Evolutionary conservation across 2,113 vertebrate species (phyloP).

Genomic region (Pipra filicauda): DNA sequence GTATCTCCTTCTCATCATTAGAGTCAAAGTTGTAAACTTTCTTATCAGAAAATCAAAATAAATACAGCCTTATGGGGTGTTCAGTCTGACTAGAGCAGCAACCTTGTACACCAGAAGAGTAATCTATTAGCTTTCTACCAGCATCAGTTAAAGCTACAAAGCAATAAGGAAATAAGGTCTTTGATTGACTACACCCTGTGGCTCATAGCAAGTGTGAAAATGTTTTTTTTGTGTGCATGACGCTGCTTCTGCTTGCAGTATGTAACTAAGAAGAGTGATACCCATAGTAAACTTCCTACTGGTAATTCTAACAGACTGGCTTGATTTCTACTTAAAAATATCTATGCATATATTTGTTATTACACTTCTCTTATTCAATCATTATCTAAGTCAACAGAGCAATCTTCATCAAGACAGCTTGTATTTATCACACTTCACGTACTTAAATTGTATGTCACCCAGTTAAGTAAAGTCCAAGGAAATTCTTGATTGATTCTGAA

Average conservation of each 20-base stretch:
- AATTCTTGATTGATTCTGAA: constrained; percentile 55
- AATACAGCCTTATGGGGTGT: not conserved
- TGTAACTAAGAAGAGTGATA: not conserved
- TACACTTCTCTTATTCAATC: constrained; percentile 30
- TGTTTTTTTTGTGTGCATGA: not conserved
- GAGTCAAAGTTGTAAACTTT: not conserved
- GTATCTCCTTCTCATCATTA: not conserved
- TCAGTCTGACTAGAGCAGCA: not conserved
- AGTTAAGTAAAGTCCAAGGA: constrained; percentile 27
- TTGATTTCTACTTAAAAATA: constrained; percentile 18
- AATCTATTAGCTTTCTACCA: not conserved
- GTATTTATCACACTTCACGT: constrained; percentile 56
- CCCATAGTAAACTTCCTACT: not conserved
- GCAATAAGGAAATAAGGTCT: not conserved
- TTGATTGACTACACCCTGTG: not conserved
- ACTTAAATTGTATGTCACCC: constrained; percentile 19
- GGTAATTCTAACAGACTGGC: not conserved
- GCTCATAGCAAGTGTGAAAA: not conserved
- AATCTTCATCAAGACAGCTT: constrained; percentile 42
- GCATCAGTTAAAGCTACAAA: not conserved
- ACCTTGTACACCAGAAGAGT: not conserved
- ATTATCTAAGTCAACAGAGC: not conserved
- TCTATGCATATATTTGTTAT: not conserved
- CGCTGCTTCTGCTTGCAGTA: not conserved
- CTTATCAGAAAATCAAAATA: not conserved